Conservation (phyloP, 2,888 invertebrate species). For the Lamellibrachia columna region DNA sequence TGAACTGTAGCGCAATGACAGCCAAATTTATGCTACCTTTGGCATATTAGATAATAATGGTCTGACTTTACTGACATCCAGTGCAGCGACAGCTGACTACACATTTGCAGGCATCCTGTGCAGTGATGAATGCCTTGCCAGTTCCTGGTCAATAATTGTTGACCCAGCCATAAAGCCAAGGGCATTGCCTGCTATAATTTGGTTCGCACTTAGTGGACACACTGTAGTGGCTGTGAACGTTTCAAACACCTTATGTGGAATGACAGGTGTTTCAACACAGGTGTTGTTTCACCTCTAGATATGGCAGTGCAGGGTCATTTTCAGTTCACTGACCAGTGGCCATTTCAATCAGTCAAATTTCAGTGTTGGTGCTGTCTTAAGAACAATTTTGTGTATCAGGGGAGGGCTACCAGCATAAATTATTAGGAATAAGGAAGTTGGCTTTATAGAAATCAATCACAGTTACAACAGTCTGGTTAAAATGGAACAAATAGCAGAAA, state of each 20-base stretch:
- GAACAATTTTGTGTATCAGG: no score
- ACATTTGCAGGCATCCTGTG: conserved; percentile 6
- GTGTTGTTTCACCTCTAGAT: neutral
- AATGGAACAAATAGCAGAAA: neutral
- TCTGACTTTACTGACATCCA: neutral
- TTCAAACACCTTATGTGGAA: neutral
- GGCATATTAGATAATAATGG: neutral
- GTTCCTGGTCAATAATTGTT: conserved; percentile 9
- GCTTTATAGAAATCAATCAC: neutral
- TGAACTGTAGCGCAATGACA: neutral
- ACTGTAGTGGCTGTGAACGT: neutral
- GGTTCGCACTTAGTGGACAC: neutral
- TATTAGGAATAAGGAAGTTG: no score
- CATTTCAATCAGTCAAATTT: neutral
- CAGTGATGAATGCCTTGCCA: conserved; percentile 5
- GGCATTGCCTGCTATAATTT: neutral
- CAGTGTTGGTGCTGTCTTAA: no score
- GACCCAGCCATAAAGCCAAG: conserved; percentile 16
- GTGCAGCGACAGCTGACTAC: neutral
- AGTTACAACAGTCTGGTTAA: neutral
- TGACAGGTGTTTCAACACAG: neutral
- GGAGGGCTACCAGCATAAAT: no score
- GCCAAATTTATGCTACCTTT: neutral
- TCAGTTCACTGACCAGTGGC: neutral
- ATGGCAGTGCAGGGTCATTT: conserved; percentile 16